Base-by-base conservation (phyloP, 2,797 vertebrate species). In the Euthynnus affinis region DNA sequence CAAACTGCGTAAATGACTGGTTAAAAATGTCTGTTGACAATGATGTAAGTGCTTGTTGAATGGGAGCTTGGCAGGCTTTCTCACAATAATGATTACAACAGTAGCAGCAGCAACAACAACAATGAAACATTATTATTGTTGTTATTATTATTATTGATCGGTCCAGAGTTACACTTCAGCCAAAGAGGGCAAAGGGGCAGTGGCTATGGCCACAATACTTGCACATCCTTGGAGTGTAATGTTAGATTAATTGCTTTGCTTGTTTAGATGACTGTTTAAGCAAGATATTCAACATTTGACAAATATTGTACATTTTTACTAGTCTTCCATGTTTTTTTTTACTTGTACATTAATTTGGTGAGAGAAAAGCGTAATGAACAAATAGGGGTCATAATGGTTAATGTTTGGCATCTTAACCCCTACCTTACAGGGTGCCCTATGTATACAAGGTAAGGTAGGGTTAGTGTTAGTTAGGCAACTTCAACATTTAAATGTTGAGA, bases 81-180 rank as follows among this genome's bases (percentile, higher is more conserved):
- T 72, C 17, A 61, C 7, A 59, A 14, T n/a, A 29, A 17, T 52
- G 20, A 70, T 46, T 64, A 49, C 13, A 72, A 44, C 32, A 74
- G 55, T 8, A 73, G 59, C 23, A 42, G 17, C 40, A 42, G 14
- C 34, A 69, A 6, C 32, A 59, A 15, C 22, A 71, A 12, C 49
- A 73, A n/a, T 44, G 49, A 51, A 18, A 18, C 32, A n/a, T n/a
- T n/a, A n/a, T n/a, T 15, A 67, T 73, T 10, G 9, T 37, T 37
- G 37, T 37, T 10, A 10, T 37, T 37, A 10, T 37, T 55, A 83
- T 14, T 63, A 75, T 71, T 12, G 58, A 80, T 74, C 29, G 22
- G 25, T 77, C 57, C 22, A 68, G 14, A 69, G 22, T 64, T 37
- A 53, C 37, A 37, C 10, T 10, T 10, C 9, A 37, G 37, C 37